phyloP scores from a whole-genome alignment of 2,888 invertebrate genomes.

The Sacculina carcini region DNA sequence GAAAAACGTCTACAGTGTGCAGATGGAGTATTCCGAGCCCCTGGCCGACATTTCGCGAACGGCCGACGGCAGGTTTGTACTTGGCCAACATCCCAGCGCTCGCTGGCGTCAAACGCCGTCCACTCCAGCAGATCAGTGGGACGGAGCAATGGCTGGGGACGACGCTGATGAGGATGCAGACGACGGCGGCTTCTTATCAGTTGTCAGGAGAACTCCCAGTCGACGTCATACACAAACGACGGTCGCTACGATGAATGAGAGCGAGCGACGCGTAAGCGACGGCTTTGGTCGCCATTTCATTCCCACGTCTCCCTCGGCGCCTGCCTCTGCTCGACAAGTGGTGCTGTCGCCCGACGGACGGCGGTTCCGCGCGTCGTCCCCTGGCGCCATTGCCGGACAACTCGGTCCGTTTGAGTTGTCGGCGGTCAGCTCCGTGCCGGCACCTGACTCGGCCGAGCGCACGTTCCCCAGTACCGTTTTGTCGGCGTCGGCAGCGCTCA shows the following conservation, averaged over 20 bases:
- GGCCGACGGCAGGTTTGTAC: conserved; percentile 44
- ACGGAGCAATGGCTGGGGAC: not conserved
- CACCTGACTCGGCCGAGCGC: conserved; percentile 14
- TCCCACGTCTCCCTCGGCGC: conserved; percentile 4
- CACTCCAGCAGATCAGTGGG: not conserved
- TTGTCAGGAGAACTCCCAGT: not conserved
- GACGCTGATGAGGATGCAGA: conserved; percentile 1
- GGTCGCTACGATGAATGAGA: not conserved
- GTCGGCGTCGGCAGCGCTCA: conserved; percentile 13
- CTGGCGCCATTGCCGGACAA: conserved; percentile 15
- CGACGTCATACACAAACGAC: not conserved
- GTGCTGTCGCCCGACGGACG: conserved; percentile 14
- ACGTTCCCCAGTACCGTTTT: conserved; percentile 17
- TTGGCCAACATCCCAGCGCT: conserved; percentile 17
- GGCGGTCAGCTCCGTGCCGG: conserved; percentile 17
- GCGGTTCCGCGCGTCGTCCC: conserved; percentile 17
- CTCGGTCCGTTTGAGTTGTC: conserved; percentile 13
- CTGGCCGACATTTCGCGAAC: conserved; percentile 41
- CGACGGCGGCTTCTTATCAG: conserved; percentile 6
- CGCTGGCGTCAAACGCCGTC: conserved; percentile 5
- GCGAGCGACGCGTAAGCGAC: not conserved
- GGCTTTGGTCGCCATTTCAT: conserved; percentile 13
- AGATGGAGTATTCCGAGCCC: conserved; percentile 17
- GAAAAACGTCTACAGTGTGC: conserved; percentile 8
- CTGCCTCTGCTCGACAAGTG: conserved; percentile 7